Conservation (phyloP, 2,888 invertebrate species). For the Habroteleia sp. region DNA sequence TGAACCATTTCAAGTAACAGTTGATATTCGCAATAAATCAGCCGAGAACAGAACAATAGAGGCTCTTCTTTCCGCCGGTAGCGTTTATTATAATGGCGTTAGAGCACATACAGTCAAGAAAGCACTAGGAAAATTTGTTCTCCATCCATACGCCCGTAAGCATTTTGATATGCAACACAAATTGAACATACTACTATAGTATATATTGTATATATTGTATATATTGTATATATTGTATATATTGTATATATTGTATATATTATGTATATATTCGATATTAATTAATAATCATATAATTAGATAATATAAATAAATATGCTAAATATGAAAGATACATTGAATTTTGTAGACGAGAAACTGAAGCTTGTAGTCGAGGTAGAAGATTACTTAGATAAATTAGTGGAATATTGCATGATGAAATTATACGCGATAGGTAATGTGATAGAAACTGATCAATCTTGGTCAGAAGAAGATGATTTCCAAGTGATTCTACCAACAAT, state of each 20-base stretch:
- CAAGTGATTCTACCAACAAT: constrained; percentile 88
- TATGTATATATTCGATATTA: too few relatives aligned
- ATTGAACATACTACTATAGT: too few relatives aligned
- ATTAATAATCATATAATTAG: too few relatives aligned
- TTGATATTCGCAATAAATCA: constrained; percentile 86
- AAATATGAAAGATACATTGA: background rate
- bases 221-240: too few relatives aligned
- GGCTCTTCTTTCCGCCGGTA: constrained; percentile 85
- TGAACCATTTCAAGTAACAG: constrained; percentile 85
- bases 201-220: too few relatives aligned
- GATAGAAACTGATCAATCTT: constrained; percentile 90
- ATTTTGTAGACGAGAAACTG: constrained; percentile 82
- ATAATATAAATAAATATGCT: too few relatives aligned
- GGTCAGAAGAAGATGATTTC: constrained; percentile 92
- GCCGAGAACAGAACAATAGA: constrained; percentile 84
- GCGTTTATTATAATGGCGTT: constrained; percentile 90
- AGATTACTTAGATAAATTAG: constrained; percentile 89
- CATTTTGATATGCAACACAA: too few relatives aligned
- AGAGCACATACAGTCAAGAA: constrained; percentile 87
- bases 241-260: too few relatives aligned
- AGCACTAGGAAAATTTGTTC: constrained; percentile 85
- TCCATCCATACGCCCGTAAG: constrained; percentile 86
- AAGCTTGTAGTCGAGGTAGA: constrained; percentile 84
- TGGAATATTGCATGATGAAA: constrained; percentile 91
- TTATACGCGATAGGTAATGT: constrained; percentile 90